Base-by-base conservation (phyloP, 64 coral and sea anemone species). In the Stylophora pistillata region DNA sequence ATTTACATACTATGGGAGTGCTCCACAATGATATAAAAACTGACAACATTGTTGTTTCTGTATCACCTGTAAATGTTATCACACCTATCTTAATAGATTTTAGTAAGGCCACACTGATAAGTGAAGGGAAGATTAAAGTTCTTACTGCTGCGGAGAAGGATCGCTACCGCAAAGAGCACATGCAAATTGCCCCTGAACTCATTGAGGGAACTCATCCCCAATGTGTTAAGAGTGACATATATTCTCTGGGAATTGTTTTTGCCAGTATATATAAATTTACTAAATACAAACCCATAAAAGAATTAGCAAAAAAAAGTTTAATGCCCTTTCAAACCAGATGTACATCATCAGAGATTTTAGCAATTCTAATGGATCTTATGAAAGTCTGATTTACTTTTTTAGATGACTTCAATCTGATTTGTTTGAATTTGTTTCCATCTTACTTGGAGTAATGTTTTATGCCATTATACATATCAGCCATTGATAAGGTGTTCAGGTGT, bases 1-100 rank as follows among this genome's bases (percentile, higher is more conserved):
- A 89, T 58, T 37, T 94, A 20, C 92, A 94, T 25, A 66, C 30
- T 16, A 94, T 84, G 55, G 26, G 54, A 23, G 62, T 85, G 32
- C 52, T 94, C 55, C 78, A 94, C 47, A 89, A 85, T 85, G 72
- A 85, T 37, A 89, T 94, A 32, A 94, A 89, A 73, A 76, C n/a
- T 85, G 91, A 94, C 34, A 93, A 89, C 25, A 73, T 90, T 32
- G 60, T 94, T 37, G 73, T 94, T 74, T 70, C 77, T 52, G 25
- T 53, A 3, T 57, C 21, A 23, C 55, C 57, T 30, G 63, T 52
- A 13, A 23, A 33, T 41, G 20, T 25, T 59, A 70, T 66, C 25
- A 57, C 26, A 56, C 72, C 86, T 3, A 58, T 89, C 4, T 31
- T 93, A 14, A 85, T 94, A 77, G 77, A 89, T 74, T 94, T 85